Conservation (phyloP, 64 coral and sea anemone species). For the Stichodactyla mertensii region DNA sequence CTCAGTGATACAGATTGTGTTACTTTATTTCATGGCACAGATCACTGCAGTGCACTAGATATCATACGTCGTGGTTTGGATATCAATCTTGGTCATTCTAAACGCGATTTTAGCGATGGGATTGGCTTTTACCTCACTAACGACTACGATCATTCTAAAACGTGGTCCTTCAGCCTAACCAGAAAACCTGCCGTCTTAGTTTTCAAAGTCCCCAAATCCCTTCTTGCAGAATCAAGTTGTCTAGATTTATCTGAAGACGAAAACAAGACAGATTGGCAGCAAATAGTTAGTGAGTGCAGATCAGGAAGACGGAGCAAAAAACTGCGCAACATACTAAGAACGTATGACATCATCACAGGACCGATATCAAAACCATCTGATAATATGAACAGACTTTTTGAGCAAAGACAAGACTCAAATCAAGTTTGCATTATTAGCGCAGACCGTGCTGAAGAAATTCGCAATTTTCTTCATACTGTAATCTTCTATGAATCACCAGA, state of each 20-base stretch:
- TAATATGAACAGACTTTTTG: not conserved
- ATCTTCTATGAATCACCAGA: not conserved
- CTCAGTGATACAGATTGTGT: not conserved
- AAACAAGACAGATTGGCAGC: not conserved
- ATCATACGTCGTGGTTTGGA: slow-evolving; percentile 64
- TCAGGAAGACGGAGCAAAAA: not conserved
- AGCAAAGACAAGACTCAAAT: not conserved
- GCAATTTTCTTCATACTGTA: not conserved
- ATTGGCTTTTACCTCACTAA: slow-evolving; percentile 64
- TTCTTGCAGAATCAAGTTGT: not conserved
- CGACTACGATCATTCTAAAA: slow-evolving; percentile 26
- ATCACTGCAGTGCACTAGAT: slow-evolving; percentile 56
- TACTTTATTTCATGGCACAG: slow-evolving; percentile 70
- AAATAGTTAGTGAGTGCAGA: not conserved
- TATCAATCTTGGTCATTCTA: slow-evolving; percentile 26
- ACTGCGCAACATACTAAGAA: not conserved
- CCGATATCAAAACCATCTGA: not conserved
- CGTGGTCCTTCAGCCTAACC: slow-evolving; percentile 29
- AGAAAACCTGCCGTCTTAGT: slow-evolving; percentile 56
- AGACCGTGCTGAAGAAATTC: slow-evolving; percentile 15
- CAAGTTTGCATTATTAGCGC: not conserved
- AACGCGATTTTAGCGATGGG: slow-evolving; percentile 72
- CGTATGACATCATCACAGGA: slow-evolving; percentile 3
- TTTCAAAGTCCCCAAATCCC: slow-evolving; percentile 35
- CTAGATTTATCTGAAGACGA: not conserved